Percentiles rank a stretch among this genome's conserved stretches.
These are phyloP conservation scores for Epistrophe grossulariae DNA, from an alignment of 2,888 invertebrate species.

Conservation along the genomic window DNA sequence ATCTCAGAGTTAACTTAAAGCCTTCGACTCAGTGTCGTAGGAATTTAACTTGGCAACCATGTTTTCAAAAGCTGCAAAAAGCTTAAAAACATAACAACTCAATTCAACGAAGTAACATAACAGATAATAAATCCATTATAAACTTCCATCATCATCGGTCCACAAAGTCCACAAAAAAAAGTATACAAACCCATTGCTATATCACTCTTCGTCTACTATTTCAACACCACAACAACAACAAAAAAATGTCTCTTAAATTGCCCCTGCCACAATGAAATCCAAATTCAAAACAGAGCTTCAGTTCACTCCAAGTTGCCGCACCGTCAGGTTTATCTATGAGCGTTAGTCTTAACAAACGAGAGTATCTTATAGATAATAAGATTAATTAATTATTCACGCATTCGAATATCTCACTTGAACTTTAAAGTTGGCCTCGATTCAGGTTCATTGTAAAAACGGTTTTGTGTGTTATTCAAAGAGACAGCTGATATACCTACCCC, in stretches of 20 bases:
- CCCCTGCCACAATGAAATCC: conserved; percentile 29
- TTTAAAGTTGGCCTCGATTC: conserved; percentile 48
- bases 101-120: neutral
- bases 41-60: neutral
- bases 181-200: neutral
- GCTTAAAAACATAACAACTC: neutral
- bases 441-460: conserved; percentile 46
- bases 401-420: conserved; percentile 41
- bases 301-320: conserved; percentile 54
- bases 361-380: neutral
- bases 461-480: conserved; percentile 1
- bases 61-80: neutral
- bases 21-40: too few species aligned
- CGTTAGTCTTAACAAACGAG: neutral
- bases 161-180: conserved; percentile 6
- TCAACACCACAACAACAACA: neutral
- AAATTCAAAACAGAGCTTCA: conserved; percentile 36
- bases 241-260: conserved; percentile 22
- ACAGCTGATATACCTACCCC: neutral
- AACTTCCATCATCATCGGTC: neutral
- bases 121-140: conserved; percentile 1
- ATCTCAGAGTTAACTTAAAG: too few species aligned
- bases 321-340: conserved; percentile 39
- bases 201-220: conserved; percentile 8
- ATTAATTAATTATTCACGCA: neutral